Evolutionary conservation across 35 echinoderm and acorn worm genomes (phyloP).

Genomic region (Apostichopus parvimensis): DNA sequence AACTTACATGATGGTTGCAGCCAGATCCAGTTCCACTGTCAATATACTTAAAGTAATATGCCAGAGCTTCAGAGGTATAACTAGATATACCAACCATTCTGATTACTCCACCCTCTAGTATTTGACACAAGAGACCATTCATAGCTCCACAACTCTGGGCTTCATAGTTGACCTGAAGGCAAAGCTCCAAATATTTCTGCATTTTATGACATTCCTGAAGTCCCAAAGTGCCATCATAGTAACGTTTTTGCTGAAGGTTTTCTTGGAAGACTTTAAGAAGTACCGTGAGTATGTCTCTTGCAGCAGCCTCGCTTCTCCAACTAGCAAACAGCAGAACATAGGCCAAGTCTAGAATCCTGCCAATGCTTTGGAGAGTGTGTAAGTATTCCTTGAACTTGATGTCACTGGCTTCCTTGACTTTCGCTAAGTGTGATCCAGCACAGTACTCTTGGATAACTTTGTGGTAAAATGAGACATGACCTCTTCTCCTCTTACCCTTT

Average conservation of each 20-base stretch:
- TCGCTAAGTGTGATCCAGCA: slow-evolving; percentile 39
- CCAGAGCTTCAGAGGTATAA: slow-evolving; percentile 37
- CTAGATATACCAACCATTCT: slow-evolving; percentile 27
- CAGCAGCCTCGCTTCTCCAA: slow-evolving; percentile 24
- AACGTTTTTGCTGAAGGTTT: not conserved
- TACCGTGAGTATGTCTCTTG: slow-evolving; percentile 15
- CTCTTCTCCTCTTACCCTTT: not conserved
- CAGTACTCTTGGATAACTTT: slow-evolving; percentile 49
- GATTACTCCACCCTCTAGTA: not conserved
- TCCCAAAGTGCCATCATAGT: not conserved
- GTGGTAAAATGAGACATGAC: slow-evolving; percentile 38
- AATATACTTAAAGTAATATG: slow-evolving; percentile 32
- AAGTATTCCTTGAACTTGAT: slow-evolving; percentile 11
- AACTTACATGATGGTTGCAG: too few species aligned
- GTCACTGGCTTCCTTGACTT: not conserved
- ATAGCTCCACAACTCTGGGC: not conserved
- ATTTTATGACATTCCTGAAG: slow-evolving; percentile 45
- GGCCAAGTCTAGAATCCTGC: slow-evolving; percentile 9
- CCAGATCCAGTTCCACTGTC: too few species aligned
- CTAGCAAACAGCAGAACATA: slow-evolving; percentile 41
- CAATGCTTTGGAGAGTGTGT: not conserved
- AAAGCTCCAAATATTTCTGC: slow-evolving; percentile 39
- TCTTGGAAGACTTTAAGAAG: not conserved
- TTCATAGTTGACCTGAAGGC: slow-evolving; percentile 40
- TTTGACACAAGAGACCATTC: not conserved